Evolutionary conservation across 2,888 invertebrate species (phyloP).

Genomic region (Scelioninae gen. 1): DNA sequence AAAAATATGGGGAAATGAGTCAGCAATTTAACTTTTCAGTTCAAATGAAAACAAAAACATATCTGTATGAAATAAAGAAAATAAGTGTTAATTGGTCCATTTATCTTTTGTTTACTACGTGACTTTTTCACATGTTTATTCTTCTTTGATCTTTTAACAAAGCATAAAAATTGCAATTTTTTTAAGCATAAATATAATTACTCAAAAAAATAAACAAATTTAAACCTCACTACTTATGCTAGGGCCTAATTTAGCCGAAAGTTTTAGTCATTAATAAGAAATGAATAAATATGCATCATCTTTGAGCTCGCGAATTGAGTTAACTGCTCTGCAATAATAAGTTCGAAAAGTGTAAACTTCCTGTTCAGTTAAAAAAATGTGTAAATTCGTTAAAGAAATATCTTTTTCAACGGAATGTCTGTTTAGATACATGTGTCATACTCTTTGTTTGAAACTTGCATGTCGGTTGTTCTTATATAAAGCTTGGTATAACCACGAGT

Average conservation of each 20-base stretch:
- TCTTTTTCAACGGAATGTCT: slow-evolving; percentile 45
- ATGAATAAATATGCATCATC: background rate
- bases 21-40: no score
- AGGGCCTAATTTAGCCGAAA: background rate
- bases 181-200: no score
- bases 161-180: no score
- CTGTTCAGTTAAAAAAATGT: slow-evolving; percentile 17
- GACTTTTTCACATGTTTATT: no score
- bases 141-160: no score
- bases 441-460: slow-evolving; percentile 56
- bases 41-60: no score
- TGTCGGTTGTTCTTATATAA: slow-evolving; percentile 47
- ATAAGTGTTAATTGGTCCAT: no score
- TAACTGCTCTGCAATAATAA: background rate
- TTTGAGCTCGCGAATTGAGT: slow-evolving; percentile 7
- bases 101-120: no score
- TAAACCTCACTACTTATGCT: background rate
- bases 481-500: slow-evolving; percentile 48
- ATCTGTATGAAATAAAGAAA: no score
- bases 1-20: no score
- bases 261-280: background rate
- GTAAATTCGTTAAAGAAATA: background rate
- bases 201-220: background rate
- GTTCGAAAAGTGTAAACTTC: slow-evolving; percentile 10
- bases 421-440: slow-evolving; percentile 62